Evolutionary conservation across 2,888 invertebrate genomes (phyloP), one percentile per base, ranked within the genome.

Genomic region (Coelinius sp.): DNA sequence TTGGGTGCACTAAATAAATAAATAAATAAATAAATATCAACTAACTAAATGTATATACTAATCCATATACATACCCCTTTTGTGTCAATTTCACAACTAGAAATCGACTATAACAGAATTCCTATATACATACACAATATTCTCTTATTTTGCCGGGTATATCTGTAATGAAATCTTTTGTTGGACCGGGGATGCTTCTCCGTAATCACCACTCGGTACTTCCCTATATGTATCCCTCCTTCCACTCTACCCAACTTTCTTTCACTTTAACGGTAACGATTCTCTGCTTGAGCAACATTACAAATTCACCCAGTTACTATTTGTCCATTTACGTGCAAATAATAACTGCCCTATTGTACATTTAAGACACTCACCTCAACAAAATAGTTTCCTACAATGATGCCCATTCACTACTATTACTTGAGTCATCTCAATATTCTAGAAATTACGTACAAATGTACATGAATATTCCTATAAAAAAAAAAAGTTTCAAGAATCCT

Each of bases 131-230:
- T 59, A 35, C 31, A 35, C 24, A 80, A 76, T 80, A 78, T 79
- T 77, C 76, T 79, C 81, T 82, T 80, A 81, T 83, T 83, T 80
- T 27, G 49, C 78, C 79, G 74, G 74, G 74, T 83, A 81, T 84
- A 84, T 84, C 84, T 83, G 81, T 84, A 84, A 84, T 84, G 83
- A 81, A 83, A 84, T 84, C 84, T 84, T 81, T 77, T 73, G 74
- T 70, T 59, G 59, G 53, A 27, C 49, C 49, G 27, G 46, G 35
- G 63, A 10, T 49, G 46, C 65, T 49, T 46, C 49, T 46, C 31
- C 49, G 65, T 65, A 49, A 46, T 46, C 49, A 65, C 44, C 49
- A 44, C 49, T 65, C 65, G 41, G 44, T 65, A 27, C 65, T 49
- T n/a, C 49, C 25, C 49, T 49, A 49, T 65, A 46, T 14, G 44